A percentile compares a stretch with the other conserved stretches of the same genome.
These are phyloP conservation scores for Malaclemys terrapin DNA, from an alignment of 2,113 vertebrate genomes.

Conservation along the genomic window DNA sequence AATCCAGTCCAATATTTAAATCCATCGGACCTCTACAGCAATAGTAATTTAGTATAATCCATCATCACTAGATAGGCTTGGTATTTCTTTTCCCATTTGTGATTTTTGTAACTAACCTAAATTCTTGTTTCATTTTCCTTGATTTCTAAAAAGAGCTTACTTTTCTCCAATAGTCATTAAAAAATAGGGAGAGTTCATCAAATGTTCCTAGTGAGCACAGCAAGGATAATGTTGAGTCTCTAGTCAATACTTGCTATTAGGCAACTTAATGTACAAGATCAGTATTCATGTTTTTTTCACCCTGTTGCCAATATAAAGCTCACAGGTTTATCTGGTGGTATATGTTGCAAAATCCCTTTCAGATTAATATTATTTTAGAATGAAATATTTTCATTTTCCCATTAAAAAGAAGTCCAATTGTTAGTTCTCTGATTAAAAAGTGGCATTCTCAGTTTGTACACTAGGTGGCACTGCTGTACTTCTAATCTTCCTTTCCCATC, in stretches of 20 bases:
- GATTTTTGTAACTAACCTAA: not conserved
- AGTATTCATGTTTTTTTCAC: not conserved
- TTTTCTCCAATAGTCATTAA: not conserved
- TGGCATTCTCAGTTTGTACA: not conserved
- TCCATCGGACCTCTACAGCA: not conserved
- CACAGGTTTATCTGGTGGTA: not conserved
- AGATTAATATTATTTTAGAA: not conserved
- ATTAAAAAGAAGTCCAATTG: not conserved
- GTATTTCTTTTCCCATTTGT: not conserved
- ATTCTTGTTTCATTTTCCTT: not conserved
- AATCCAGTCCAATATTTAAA: not conserved
- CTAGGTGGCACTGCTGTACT: conserved; percentile 48
- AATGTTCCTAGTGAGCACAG: not conserved
- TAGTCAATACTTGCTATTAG: not conserved
- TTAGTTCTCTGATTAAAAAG: not conserved
- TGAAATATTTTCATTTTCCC: not conserved
- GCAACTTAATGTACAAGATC: not conserved
- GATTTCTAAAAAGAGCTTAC: not conserved
- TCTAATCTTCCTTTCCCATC: not conserved
- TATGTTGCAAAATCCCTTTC: not conserved
- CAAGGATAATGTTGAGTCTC: not conserved
- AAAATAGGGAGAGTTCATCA: not conserved
- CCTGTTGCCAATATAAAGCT: not conserved
- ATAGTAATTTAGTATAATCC: not conserved
- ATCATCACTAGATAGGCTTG: not conserved